Evolutionary conservation across 2,888 invertebrate genomes (phyloP).

Genomic region (Cataglyphis cursor): DNA sequence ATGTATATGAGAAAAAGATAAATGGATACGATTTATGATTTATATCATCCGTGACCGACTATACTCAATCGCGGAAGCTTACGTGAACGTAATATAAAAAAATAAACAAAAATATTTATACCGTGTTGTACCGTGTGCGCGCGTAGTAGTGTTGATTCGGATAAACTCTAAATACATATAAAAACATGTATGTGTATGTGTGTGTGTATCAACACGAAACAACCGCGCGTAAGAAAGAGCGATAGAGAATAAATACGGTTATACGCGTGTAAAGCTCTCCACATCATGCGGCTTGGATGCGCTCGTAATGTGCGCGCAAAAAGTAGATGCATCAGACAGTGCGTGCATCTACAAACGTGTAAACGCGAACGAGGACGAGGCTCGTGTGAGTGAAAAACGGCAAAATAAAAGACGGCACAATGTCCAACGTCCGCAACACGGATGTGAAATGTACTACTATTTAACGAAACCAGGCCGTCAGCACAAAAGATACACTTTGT

Average conservation of each 20-base stretch:
- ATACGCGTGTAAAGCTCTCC: conserved; percentile 35
- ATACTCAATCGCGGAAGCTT: conserved; percentile 22
- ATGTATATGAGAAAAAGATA: conserved; percentile 12
- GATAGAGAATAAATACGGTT: conserved; percentile 40
- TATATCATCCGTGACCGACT: conserved; percentile 33
- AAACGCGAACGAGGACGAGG: conserved; percentile 22
- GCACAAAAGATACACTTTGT: background rate
- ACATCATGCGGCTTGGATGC: conserved; percentile 11
- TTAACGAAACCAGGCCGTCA: background rate
- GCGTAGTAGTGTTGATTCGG: conserved; percentile 3
- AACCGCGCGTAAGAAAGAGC: conserved; percentile 26
- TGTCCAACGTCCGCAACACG: background rate
- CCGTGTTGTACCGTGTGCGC: conserved; percentile 1
- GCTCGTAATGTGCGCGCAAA: conserved; percentile 26
- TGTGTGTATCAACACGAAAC: conserved; percentile 7
- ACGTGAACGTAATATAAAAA: conserved; percentile 3
- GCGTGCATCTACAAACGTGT: conserved; percentile 35
- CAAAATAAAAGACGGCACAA: background rate
- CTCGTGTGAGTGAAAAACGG: conserved; percentile 31
- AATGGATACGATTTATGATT: conserved; percentile 25
- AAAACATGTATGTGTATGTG: background rate
- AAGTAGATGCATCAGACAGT: conserved; percentile 24
- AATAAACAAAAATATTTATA: conserved; percentile 27
- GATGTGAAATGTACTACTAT: conserved; percentile 26
- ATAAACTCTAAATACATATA: conserved; percentile 38